These are phyloP conservation scores for Galeruca laticollis DNA, from an alignment of 2,888 invertebrate genomes.

Conservation along the genomic window DNA sequence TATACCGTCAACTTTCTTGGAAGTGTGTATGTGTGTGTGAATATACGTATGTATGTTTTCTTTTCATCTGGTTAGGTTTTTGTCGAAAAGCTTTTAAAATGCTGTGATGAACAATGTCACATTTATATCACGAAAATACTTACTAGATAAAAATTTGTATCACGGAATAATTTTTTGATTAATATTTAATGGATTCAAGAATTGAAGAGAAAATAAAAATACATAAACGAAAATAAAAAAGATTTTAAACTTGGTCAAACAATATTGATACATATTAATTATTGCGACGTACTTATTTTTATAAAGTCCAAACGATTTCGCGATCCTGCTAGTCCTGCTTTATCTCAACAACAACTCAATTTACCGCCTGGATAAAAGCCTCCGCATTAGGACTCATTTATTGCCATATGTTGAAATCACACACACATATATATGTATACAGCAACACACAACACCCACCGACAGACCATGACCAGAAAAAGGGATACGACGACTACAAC, in stretches of 20 bases:
- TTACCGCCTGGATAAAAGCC: constrained; percentile 25
- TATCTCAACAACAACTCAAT: constrained; percentile 35
- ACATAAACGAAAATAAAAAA: no score
- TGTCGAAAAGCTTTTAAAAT: constrained; percentile 12
- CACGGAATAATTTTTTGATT: no score
- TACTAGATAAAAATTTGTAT: no score
- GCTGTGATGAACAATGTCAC: neutral
- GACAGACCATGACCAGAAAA: constrained; percentile 51
- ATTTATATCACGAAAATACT: neutral
- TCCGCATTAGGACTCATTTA: constrained; percentile 45
- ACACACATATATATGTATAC: constrained; percentile 27
- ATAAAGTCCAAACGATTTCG: neutral
- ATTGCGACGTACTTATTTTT: neutral
- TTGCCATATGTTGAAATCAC: constrained; percentile 51
- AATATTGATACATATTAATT: no score
- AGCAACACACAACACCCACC: constrained; percentile 38
- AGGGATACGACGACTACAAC: no score
- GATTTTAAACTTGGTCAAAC: no score
- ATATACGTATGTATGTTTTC: constrained; percentile 35
- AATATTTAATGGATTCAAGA: no score
- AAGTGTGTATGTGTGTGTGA: constrained; percentile 17
- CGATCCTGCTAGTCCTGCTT: constrained; percentile 11
- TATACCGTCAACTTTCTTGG: constrained; percentile 22
- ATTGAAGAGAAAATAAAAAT: no score
- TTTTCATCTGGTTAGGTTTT: constrained; percentile 8